Percentiles rank a stretch among this genome's conserved stretches.
These are phyloP conservation scores for Pachypsylla venusta DNA, from an alignment of 1,140 invertebrate species.

Conservation along the genomic window DNA sequence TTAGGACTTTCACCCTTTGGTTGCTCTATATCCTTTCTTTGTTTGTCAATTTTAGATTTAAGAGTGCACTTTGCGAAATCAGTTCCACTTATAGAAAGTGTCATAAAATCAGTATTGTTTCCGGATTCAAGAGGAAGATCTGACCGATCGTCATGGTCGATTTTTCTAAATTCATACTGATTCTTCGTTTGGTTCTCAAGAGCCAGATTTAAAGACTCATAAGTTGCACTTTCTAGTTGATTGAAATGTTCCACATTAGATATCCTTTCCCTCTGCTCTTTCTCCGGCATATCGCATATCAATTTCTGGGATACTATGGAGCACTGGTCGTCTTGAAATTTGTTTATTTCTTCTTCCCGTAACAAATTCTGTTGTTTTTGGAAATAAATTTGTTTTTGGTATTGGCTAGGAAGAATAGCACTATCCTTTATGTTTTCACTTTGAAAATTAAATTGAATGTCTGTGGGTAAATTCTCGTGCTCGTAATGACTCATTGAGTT, in stretches of 20 bases:
- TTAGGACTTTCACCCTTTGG: too few species aligned
- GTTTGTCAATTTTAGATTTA: background rate
- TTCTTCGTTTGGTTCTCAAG: too few species aligned
- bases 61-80: background rate
- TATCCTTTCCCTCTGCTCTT: too few species aligned
- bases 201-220: too few species aligned
- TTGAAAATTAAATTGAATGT: slow-evolving; percentile 4
- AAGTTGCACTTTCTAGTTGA: too few species aligned
- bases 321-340: background rate
- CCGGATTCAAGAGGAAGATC: too few species aligned
- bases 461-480: background rate
- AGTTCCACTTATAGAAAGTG: background rate
- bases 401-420: background rate
- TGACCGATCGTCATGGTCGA: too few species aligned
- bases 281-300: too few species aligned
- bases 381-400: background rate
- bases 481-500: background rate
- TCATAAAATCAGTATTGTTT: too few species aligned
- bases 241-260: too few species aligned
- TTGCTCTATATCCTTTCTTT: background rate
- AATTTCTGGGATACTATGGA: too few species aligned
- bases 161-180: too few species aligned
- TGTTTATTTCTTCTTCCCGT: background rate
- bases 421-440: background rate
- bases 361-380: slow-evolving; percentile 5